phyloP scores from a whole-genome alignment of 2,888 invertebrate species.

The Harpagoxenus sublaevis region DNA sequence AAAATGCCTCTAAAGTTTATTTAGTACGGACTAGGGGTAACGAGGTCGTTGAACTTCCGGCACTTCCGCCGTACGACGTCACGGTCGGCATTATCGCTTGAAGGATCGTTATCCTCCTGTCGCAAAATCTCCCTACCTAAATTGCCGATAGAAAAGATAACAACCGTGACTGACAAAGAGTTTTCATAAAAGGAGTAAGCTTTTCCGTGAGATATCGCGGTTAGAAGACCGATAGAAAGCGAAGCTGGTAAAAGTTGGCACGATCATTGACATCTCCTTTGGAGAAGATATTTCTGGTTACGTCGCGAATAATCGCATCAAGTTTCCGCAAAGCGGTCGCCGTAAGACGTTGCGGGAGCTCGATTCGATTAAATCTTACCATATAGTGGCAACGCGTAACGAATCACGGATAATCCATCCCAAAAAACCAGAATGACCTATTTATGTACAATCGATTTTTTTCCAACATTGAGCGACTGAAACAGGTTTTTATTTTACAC shows the following conservation, averaged over 20 bases:
- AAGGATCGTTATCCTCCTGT: conserved; percentile 73
- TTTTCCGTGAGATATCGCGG: neutral
- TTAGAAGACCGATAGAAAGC: neutral
- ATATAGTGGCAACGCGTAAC: neutral
- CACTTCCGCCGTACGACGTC: conserved; percentile 47
- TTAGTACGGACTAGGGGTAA: neutral
- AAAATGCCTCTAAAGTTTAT: conserved; percentile 6
- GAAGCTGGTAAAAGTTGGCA: neutral
- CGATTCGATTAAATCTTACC: neutral
- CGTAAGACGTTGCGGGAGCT: neutral
- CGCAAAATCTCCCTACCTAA: conserved; percentile 60
- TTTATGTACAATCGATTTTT: neutral
- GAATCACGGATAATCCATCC: neutral
- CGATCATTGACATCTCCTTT: neutral
- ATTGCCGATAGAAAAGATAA: conserved; percentile 69
- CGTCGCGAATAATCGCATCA: neutral
- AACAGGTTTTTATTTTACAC: neutral
- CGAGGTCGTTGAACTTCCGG: conserved; percentile 8
- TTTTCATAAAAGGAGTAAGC: conserved; percentile 24
- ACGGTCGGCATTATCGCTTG: conserved; percentile 60
- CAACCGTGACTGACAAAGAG: conserved; percentile 60
- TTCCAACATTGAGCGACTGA: neutral
- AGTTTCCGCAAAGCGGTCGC: neutral
- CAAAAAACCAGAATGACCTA: neutral
- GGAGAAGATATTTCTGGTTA: neutral